Base-by-base conservation (phyloP, 2,113 vertebrate species). In the Ictalurus furcatus region DNA sequence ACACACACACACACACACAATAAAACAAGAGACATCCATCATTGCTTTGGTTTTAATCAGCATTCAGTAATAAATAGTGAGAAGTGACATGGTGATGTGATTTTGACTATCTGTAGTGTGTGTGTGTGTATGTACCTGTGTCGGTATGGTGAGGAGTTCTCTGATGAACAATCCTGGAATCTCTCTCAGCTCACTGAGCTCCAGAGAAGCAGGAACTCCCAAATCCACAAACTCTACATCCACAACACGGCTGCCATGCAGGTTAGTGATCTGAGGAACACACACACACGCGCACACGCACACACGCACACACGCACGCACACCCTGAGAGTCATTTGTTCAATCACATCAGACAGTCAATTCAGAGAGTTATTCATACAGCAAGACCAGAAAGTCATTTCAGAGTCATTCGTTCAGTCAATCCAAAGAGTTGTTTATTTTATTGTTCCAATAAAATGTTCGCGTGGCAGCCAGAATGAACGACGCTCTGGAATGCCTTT, bases 161-260 rank as follows among this genome's bases (percentile, higher is more conserved):
- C 94, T 96, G 30, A 97, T 91, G 90, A 97, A 96, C 0, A 92
- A 91, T 4, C 95, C 91, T 0, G 98, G 98, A 79, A 98, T 96
- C 93, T 99, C 97, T 93, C 96, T 93, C 71, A 99, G 97, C 40
- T 98, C 97, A 0, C 96, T 97, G 59, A 98, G 95, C 93, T 98
- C 97, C 8, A 98, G 95, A 37, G 98, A 97, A 78, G 96, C 96
- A 69, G 96, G 90, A 4, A 96, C 93, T 84, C 98, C 98, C 37
- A 96, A 92, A 90, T 99, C 98, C 85, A 97, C 92, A 88, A 97
- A 97, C 34, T 95, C 91, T 81, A 99, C 95, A 84, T 99, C 98
- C 54, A 99, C 93, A 58, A 98, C 96, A 25, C 96, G 93, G 89
- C 95, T 97, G 63, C 96, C 97, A 30, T 97, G 96, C 89, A 97